Evolutionary conservation across 2,797 vertebrate species (phyloP).

Genomic region (Chanos chanos): DNA sequence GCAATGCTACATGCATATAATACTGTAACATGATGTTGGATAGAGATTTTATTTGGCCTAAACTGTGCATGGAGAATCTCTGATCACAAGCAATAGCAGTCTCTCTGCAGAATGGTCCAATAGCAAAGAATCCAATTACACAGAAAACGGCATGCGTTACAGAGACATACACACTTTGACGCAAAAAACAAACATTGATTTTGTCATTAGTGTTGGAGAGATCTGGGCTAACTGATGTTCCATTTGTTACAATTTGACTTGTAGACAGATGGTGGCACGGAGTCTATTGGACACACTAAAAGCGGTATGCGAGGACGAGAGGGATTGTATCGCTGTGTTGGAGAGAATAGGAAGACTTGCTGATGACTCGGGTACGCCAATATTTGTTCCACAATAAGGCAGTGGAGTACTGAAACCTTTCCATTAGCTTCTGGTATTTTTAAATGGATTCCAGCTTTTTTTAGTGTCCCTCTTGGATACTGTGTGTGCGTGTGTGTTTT

Average conservation of each 20-base stretch:
- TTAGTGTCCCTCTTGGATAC: not conserved
- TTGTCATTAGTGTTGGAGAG: not conserved
- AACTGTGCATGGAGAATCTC: no score
- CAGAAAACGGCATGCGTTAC: no score
- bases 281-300: constrained; percentile 87
- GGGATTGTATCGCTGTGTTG: constrained; percentile 83
- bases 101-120: no score
- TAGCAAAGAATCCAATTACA: no score
- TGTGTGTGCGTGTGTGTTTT: not conserved
- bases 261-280: constrained; percentile 89
- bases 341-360: constrained; percentile 84
- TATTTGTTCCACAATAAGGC: not conserved
- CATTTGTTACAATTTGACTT: constrained; percentile 45
- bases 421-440: no score
- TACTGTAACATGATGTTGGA: no score
- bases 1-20: no score
- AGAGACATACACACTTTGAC: not conserved
- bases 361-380: constrained; percentile 79
- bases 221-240: not conserved
- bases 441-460: no score
- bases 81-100: no score
- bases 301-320: constrained; percentile 84
- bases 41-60: no score
- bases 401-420: no score
- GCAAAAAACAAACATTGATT: not conserved